phyloP scores from a whole-genome alignment of 2,113 vertebrate species.

The Grantiella picta region DNA sequence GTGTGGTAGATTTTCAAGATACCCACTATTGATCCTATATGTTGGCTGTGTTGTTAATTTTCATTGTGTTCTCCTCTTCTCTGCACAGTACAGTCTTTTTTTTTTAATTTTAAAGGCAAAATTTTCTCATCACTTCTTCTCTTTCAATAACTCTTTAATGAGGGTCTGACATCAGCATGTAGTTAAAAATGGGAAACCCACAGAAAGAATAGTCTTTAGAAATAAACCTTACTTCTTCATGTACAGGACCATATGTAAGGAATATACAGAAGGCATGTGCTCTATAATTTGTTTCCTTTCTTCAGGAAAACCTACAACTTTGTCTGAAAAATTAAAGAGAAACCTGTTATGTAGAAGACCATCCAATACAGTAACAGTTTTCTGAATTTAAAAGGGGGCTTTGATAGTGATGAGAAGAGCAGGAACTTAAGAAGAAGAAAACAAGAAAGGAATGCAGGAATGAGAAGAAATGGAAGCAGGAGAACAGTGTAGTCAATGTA shows the following conservation, averaged over 20 bases:
- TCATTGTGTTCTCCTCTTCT: neutral
- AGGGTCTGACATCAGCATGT: neutral
- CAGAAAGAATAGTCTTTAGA: neutral
- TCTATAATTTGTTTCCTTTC: constrained; percentile 4
- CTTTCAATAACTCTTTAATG: neutral
- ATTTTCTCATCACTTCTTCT: neutral
- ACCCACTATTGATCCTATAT: neutral
- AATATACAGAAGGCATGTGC: neutral
- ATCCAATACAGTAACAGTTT: neutral
- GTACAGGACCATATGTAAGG: neutral
- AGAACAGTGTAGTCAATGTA: neutral
- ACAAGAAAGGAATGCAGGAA: neutral
- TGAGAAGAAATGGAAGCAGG: neutral
- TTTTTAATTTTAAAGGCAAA: neutral
- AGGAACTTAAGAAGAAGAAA: neutral
- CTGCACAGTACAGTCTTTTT: neutral
- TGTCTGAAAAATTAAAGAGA: neutral
- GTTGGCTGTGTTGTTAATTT: neutral
- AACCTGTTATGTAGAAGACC: neutral
- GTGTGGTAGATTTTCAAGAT: neutral
- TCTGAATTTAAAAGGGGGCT: neutral
- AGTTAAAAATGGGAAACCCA: neutral
- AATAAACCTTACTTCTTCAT: neutral
- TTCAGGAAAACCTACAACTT: neutral
- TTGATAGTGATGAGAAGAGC: neutral